Evolutionary conservation across 1,140 invertebrate genomes (phyloP).

Genomic region (Varroa destructor): DNA sequence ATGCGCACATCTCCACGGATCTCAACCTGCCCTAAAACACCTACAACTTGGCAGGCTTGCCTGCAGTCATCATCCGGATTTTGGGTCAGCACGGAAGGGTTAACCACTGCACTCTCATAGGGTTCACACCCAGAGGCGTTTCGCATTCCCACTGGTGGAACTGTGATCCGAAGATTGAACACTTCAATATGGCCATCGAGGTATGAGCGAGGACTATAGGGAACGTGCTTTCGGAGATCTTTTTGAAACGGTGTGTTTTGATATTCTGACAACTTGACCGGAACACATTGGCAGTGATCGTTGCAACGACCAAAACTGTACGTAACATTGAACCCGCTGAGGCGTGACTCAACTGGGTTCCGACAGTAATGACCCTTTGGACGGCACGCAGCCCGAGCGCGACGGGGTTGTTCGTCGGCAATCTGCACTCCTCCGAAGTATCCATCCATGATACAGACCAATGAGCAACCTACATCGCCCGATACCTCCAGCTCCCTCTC

Average conservation of each 20-base stretch:
- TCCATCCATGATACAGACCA: constrained; percentile 26
- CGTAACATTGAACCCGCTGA: constrained; percentile 25
- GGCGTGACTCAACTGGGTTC: constrained; percentile 3
- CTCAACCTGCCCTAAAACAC: constrained; percentile 2
- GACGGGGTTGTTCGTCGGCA: not conserved
- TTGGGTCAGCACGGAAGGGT: not conserved
- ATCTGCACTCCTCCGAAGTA: constrained; percentile 1
- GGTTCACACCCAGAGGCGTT: not conserved
- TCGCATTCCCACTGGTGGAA: not conserved
- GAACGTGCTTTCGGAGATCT: constrained; percentile 19
- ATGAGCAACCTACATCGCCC: constrained; percentile 3
- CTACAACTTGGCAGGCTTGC: not conserved
- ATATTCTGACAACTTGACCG: not conserved
- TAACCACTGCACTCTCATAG: not conserved
- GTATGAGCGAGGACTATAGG: not conserved
- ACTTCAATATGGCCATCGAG: not conserved
- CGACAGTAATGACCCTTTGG: constrained; percentile 18
- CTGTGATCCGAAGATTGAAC: constrained; percentile 5
- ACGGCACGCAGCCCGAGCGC: constrained; percentile 8
- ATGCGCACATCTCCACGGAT: constrained; percentile 9
- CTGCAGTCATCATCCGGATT: constrained; percentile 7
- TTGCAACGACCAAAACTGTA: constrained; percentile 14
- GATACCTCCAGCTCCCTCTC: constrained; percentile 12
- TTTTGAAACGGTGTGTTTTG: constrained; percentile 15
- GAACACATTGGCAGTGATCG: constrained; percentile 13